Evolutionary conservation across 2,113 vertebrate species (phyloP).

Genomic region (Hippocampus mohnikei): DNA sequence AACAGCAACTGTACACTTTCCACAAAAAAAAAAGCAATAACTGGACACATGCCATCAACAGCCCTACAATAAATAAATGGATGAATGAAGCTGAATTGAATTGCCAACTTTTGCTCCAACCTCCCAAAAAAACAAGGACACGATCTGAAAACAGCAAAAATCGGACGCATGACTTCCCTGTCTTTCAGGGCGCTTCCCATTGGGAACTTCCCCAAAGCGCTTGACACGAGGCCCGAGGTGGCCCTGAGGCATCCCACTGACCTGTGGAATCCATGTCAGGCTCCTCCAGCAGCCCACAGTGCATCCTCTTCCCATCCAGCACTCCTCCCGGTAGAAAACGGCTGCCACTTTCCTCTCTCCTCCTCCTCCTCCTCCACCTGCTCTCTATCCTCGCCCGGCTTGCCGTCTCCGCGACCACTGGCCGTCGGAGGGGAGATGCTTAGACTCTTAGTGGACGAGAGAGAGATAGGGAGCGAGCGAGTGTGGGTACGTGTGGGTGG

Average conservation of each 20-base stretch:
- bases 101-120: background rate
- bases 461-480: slow-evolving; percentile 19
- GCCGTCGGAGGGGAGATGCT: slow-evolving; percentile 67
- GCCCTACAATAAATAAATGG: background rate
- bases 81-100: background rate
- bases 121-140: background rate
- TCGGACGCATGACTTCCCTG: background rate
- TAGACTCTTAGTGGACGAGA: slow-evolving; percentile 61
- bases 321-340: slow-evolving; percentile 74
- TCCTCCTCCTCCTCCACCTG: slow-evolving; percentile 58
- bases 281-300: slow-evolving; percentile 98
- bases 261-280: slow-evolving; percentile 99
- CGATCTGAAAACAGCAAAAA: background rate
- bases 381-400: slow-evolving; percentile 56
- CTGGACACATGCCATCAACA: background rate
- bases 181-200: background rate
- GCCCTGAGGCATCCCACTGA: slow-evolving; percentile 70
- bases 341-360: slow-evolving; percentile 64
- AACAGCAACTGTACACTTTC: background rate
- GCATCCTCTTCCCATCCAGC: slow-evolving; percentile 98
- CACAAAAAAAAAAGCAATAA: background rate
- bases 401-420: slow-evolving; percentile 68
- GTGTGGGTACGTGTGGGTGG: slow-evolving; percentile 36
- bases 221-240: slow-evolving; percentile 6
- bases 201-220: background rate